These are phyloP conservation scores for Tolypeutes matacus DNA, from an alignment of 2,797 vertebrate genomes.

Conservation along the genomic window DNA sequence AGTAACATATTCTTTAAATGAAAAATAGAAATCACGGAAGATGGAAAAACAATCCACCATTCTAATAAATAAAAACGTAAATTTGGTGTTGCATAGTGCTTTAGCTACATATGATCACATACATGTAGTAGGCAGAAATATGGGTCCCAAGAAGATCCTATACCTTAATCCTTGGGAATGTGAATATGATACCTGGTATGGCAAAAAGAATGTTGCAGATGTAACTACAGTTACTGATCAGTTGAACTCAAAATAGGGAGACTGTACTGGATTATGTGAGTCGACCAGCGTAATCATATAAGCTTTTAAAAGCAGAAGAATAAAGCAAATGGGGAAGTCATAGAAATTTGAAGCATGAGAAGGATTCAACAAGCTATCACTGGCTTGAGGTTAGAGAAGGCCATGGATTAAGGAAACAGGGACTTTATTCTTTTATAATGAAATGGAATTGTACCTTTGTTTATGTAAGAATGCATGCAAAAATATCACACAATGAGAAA, in stretches of 20 bases:
- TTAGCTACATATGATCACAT: neutral
- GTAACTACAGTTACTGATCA: neutral
- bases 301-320: neutral
- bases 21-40: neutral
- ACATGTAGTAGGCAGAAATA: neutral
- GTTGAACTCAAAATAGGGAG: neutral
- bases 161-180: fast-evolving
- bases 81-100: neutral
- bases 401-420: neutral
- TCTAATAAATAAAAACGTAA: neutral
- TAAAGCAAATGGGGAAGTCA: neutral
- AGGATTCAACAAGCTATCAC: neutral
- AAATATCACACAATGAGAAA: neutral
- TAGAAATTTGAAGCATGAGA: neutral
- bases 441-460: neutral
- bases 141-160: neutral
- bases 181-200: neutral
- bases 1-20: neutral
- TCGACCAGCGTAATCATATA: neutral
- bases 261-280: neutral
- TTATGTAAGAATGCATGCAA: neutral
- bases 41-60: neutral
- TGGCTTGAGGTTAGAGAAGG: neutral
- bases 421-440: neutral
- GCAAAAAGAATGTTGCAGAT: neutral